Percentiles rank a stretch among this genome's conserved stretches.
These are phyloP conservation scores for Oscheius sp. DNA, from an alignment of 2,888 invertebrate species.

Conservation along the genomic window DNA sequence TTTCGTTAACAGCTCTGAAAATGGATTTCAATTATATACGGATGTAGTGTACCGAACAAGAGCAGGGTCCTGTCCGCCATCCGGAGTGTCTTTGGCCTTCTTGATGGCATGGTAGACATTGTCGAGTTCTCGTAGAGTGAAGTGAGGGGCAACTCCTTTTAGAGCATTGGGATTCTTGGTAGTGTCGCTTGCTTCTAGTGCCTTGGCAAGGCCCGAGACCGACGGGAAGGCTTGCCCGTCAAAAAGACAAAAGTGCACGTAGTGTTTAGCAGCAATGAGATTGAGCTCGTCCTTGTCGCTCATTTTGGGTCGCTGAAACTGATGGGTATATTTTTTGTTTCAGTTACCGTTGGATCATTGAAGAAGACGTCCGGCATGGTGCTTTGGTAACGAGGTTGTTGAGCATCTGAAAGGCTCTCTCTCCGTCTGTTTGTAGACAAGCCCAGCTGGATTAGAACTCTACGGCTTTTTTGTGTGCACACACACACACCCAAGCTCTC, in stretches of 20 bases:
- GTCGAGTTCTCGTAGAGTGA: slow-evolving; percentile 8
- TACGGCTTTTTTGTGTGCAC: no score
- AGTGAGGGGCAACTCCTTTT: background rate
- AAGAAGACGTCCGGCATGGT: slow-evolving; percentile 19
- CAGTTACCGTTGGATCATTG: background rate
- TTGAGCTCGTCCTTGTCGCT: slow-evolving; percentile 1
- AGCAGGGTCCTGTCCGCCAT: background rate
- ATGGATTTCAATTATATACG: background rate
- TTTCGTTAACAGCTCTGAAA: background rate
- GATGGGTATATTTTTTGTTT: background rate
- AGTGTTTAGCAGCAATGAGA: slow-evolving; percentile 7
- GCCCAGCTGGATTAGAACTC: no score
- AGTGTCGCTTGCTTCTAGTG: background rate
- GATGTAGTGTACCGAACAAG: background rate
- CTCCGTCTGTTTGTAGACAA: no score
- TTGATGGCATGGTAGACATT: slow-evolving; percentile 19
- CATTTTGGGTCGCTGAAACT: slow-evolving; percentile 7
- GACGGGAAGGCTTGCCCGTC: background rate
- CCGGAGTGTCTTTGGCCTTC: slow-evolving; percentile 8
- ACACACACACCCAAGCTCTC: no score
- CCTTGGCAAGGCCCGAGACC: background rate
- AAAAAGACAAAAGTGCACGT: slow-evolving; percentile 11
- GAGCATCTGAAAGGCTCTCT: slow-evolving; percentile 8
- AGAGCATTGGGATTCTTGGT: background rate
- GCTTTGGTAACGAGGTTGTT: slow-evolving; percentile 7